phyloP scores from a whole-genome alignment of 2,113 vertebrate species.

The Lampris incognitus region DNA sequence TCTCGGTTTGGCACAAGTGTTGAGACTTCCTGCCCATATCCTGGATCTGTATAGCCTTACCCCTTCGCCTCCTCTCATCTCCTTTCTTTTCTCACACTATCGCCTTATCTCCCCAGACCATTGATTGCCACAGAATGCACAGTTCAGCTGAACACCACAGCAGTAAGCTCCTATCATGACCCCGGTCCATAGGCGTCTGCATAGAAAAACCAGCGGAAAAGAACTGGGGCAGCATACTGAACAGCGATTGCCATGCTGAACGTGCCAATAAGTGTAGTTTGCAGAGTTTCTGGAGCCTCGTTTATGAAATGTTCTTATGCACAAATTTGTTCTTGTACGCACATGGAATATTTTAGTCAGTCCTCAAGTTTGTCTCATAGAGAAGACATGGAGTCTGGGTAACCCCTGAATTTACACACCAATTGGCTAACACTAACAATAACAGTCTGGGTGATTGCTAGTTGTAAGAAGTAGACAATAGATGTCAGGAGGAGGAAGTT shows the following conservation, averaged over 20 bases:
- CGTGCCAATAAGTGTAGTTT: constrained; percentile 6
- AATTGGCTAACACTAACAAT: too few species aligned
- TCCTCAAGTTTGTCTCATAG: too few species aligned
- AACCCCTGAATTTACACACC: too few species aligned
- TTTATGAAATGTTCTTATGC: too few species aligned
- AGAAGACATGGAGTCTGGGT: too few species aligned
- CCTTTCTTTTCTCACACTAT: constrained; percentile 35
- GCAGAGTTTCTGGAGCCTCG: not conserved
- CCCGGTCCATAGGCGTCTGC: constrained; percentile 23
- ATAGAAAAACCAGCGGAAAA: not conserved
- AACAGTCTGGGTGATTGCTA: too few species aligned
- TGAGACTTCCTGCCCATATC: constrained; percentile 88
- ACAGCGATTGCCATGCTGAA: not conserved
- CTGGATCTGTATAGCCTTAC: constrained; percentile 87
- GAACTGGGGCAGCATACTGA: not conserved
- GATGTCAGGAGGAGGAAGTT: too few species aligned
- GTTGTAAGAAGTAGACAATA: too few species aligned
- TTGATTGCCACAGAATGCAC: constrained; percentile 60
- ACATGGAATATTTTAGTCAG: too few species aligned
- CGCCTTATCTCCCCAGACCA: constrained; percentile 76
- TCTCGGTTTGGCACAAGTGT: constrained; percentile 88
- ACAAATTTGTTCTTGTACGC: too few species aligned
- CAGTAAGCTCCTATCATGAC: constrained; percentile 24
- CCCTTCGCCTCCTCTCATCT: constrained; percentile 48
- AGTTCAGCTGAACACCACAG: constrained; percentile 36